Evolutionary conservation across 2,113 vertebrate genomes (phyloP).

Genomic region (Oostethus manadensis): DNA sequence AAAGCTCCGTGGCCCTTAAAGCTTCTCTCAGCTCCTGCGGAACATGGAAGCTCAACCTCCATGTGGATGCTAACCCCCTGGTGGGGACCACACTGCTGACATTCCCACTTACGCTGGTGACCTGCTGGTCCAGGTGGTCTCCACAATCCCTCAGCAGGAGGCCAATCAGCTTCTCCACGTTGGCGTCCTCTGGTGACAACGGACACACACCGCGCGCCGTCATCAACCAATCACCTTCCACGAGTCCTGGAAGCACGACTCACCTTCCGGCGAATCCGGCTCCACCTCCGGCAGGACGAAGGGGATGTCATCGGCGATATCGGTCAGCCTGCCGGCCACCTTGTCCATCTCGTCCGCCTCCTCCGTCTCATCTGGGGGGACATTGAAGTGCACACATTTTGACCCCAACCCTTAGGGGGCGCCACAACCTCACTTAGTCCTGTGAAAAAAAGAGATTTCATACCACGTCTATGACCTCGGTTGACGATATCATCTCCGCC

Average conservation of each 20-base stretch:
- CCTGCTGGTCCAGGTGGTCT: slow-evolving; percentile 69
- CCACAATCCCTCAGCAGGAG: slow-evolving; percentile 74
- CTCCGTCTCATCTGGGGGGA: neutral
- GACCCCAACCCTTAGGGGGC: too few species aligned
- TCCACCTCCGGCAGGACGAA: slow-evolving; percentile 22
- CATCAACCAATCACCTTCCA: neutral
- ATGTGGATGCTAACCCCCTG: neutral
- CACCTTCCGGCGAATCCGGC: slow-evolving; percentile 25
- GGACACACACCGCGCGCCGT: slow-evolving; percentile 18
- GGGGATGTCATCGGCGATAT: slow-evolving; percentile 45
- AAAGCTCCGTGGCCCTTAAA: slow-evolving; percentile 11
- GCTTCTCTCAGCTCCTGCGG: slow-evolving; percentile 62
- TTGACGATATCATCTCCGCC: neutral
- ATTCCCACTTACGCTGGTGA: slow-evolving; percentile 33
- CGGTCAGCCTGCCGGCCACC: slow-evolving; percentile 20
- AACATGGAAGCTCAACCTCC: neutral
- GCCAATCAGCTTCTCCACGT: slow-evolving; percentile 68
- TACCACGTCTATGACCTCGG: neutral
- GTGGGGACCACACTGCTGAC: neutral
- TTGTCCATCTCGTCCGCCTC: neutral
- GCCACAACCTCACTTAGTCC: too few species aligned
- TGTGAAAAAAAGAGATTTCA: neutral
- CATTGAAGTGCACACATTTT: too few species aligned
- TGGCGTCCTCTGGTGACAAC: slow-evolving; percentile 29
- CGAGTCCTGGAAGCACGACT: neutral